phyloP scores from a whole-genome alignment of 2,113 vertebrate genomes.

The Apeltes quadracus region DNA sequence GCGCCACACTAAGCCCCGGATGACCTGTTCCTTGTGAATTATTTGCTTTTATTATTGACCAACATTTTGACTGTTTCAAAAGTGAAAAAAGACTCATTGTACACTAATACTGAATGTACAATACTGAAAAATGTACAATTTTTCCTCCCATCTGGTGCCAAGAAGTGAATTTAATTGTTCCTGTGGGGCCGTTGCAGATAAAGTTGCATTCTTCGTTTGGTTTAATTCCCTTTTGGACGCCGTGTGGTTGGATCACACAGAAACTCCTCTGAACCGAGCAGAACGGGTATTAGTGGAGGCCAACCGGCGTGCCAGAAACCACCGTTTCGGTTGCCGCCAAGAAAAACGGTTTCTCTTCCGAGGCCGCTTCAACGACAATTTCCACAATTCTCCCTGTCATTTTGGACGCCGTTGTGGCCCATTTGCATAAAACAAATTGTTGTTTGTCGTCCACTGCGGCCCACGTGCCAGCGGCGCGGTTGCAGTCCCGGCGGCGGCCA shows the following conservation, averaged over 20 bases:
- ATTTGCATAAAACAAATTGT: conserved; percentile 63
- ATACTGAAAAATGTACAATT: too few species aligned
- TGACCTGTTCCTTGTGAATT: too few species aligned
- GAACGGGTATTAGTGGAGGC: conserved; percentile 40
- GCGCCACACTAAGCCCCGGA: conserved; percentile 16
- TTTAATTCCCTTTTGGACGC: conserved; percentile 23
- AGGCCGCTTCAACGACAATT: conserved; percentile 51
- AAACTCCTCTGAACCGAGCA: conserved; percentile 37
- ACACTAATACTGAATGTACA: too few species aligned
- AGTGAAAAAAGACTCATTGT: too few species aligned
- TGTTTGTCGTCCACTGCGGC: conserved; percentile 34
- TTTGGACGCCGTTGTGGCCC: conserved; percentile 48
- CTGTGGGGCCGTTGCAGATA: background rate
- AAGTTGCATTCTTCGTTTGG: conserved; percentile 17
- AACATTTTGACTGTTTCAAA: too few species aligned
- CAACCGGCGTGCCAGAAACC: conserved; percentile 47
- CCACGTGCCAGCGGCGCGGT: conserved; percentile 29
- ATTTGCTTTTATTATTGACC: too few species aligned
- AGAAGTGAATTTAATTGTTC: background rate
- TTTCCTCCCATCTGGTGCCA: background rate
- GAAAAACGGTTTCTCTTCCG: conserved; percentile 51
- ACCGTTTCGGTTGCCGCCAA: conserved; percentile 45
- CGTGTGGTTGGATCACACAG: conserved; percentile 30
- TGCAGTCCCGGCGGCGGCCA: conserved; percentile 12
- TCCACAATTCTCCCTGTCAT: conserved; percentile 55